These are phyloP conservation scores for Scaptomyza pallida DNA, from an alignment of 1,140 invertebrate genomes.

Conservation along the genomic window DNA sequence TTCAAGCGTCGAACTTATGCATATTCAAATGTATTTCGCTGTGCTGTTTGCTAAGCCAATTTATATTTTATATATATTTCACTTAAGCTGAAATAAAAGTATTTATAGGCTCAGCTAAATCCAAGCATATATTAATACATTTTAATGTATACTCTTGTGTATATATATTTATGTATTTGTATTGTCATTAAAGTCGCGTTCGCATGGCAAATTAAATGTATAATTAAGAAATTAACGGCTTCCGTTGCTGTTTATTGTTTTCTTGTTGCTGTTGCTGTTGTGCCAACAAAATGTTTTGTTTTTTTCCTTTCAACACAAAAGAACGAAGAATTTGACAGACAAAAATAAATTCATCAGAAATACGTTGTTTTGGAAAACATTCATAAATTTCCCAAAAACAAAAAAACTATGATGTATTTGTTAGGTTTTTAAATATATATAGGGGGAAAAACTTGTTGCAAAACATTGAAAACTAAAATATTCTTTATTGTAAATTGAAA, in stretches of 20 bases:
- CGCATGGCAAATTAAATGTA: conserved; percentile 73
- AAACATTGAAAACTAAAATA: neutral
- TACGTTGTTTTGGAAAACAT: conserved; percentile 1
- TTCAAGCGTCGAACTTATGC: conserved; percentile 38
- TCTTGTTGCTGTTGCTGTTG: conserved; percentile 29
- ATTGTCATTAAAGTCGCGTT: conserved; percentile 50
- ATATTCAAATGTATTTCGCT: conserved; percentile 66
- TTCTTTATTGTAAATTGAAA: neutral
- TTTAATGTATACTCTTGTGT: neutral
- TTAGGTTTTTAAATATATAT: too few relatives aligned
- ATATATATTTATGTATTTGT: conserved; percentile 47
- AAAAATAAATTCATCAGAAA: conserved; percentile 5
- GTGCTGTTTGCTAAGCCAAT: too few relatives aligned
- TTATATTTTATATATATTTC: conserved; percentile 17
- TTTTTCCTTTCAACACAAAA: conserved; percentile 31
- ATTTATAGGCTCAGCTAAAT: conserved; percentile 44
- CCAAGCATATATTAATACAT: conserved; percentile 14
- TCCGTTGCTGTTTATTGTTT: conserved; percentile 71
- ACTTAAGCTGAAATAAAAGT: neutral
- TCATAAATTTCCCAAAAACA: conserved; percentile 17
- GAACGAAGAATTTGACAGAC: conserved; percentile 21
- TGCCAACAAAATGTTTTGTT: conserved; percentile 50
- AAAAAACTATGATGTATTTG: conserved; percentile 13
- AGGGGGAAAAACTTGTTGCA: neutral
- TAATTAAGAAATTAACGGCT: conserved; percentile 80